Conservation (phyloP, 2,888 invertebrate species). For the Deilephila elpenor region DNA sequence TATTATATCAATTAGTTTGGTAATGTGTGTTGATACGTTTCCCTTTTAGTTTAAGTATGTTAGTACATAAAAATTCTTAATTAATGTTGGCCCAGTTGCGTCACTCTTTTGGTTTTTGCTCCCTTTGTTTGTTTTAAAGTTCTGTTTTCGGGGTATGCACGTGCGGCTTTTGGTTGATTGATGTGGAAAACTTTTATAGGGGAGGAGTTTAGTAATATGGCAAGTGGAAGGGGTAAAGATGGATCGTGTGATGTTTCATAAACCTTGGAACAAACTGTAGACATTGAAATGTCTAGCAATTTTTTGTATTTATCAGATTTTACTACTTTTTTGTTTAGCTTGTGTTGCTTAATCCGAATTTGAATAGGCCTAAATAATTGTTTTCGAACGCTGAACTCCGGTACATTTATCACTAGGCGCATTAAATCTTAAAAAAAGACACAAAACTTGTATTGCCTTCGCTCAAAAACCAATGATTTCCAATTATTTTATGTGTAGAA, state of each 20-base stretch:
- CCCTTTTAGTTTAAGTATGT: constrained; percentile 11
- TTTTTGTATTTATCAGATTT: no score
- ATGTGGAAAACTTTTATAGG: not conserved
- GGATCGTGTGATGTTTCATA: not conserved
- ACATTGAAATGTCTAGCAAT: no score
- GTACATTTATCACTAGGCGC: no score
- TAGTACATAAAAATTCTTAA: constrained; percentile 18
- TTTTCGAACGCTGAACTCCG: no score
- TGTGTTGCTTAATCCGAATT: no score
- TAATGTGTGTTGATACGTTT: constrained; percentile 9
- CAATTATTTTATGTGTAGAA: not conserved
- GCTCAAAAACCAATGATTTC: no score
- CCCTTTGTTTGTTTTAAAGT: constrained; percentile 8
- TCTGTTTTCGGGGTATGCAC: not conserved
- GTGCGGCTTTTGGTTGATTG: not conserved
- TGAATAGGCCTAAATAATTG: no score
- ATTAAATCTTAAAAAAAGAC: no score
- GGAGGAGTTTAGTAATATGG: not conserved
- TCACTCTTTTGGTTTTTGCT: constrained; percentile 4
- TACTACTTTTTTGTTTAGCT: no score
- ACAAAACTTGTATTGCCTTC: no score
- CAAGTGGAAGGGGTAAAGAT: not conserved
- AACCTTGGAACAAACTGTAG: no score
- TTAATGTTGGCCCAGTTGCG: constrained; percentile 18
- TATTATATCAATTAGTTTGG: constrained; percentile 23